Conservation (phyloP, 1,140 invertebrate genomes). For the Scaptodrosophila lebanonensis region DNA sequence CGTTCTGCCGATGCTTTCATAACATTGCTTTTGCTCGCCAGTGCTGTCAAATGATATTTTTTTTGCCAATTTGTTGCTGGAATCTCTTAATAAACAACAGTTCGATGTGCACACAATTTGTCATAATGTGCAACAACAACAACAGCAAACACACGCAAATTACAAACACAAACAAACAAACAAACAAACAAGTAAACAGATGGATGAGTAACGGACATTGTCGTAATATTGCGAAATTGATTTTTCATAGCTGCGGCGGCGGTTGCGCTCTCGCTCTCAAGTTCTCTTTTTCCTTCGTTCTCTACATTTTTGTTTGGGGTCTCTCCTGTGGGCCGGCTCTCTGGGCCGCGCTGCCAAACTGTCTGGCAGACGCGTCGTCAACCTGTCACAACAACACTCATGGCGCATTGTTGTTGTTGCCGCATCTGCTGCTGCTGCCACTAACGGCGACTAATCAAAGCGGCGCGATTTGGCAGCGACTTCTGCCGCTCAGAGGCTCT, state of each 20-base stretch:
- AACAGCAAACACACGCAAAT: slow-evolving; percentile 28
- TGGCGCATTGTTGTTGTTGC: not conserved
- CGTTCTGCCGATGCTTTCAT: no score
- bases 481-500: no score
- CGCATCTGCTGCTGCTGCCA: slow-evolving; percentile 10
- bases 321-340: no score
- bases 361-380: slow-evolving; percentile 61
- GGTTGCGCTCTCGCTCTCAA: slow-evolving; percentile 9
- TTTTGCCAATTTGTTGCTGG: no score
- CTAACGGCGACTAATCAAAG: slow-evolving; percentile 54
- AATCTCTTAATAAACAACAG: slow-evolving; percentile 23
- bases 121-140: slow-evolving; percentile 28
- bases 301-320: slow-evolving; percentile 1
- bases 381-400: slow-evolving; percentile 49
- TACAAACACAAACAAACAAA: slow-evolving; percentile 49
- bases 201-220: slow-evolving; percentile 47
- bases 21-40: no score
- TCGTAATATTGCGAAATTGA: slow-evolving; percentile 73
- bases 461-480: slow-evolving; percentile 52
- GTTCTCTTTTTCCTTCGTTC: not conserved
- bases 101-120: slow-evolving; percentile 4
- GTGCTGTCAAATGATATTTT: no score
- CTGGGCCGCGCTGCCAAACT: slow-evolving; percentile 59
- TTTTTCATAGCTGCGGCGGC: slow-evolving; percentile 62
- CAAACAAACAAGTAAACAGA: slow-evolving; percentile 21